These are phyloP conservation scores for Linyphia triangularis DNA, from an alignment of 2,888 invertebrate genomes.

Conservation along the genomic window DNA sequence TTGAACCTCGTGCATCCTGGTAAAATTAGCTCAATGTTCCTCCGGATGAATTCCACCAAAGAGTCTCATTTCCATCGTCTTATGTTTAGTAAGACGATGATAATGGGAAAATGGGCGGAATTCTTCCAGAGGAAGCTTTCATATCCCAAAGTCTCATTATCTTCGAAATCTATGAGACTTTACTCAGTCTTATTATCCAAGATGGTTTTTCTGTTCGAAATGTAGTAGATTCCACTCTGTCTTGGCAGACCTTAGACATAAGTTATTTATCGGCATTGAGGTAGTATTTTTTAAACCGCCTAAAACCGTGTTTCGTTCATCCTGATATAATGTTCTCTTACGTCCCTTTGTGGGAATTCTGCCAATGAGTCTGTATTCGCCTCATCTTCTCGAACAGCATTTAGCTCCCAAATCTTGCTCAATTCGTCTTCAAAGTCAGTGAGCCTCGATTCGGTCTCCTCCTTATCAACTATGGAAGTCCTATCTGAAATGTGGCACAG, in stretches of 20 bases:
- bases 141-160: no score
- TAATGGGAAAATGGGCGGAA: no score
- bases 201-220: not conserved
- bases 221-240: not conserved
- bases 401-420: constrained; percentile 67
- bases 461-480: constrained; percentile 40
- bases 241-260: not conserved
- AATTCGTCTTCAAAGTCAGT: constrained; percentile 75
- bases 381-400: constrained; percentile 25
- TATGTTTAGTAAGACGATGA: no score
- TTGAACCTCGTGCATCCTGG: no score
- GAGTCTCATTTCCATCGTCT: no score
- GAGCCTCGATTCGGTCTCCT: constrained; percentile 70
- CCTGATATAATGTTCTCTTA: constrained; percentile 49
- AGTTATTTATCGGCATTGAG: not conserved
- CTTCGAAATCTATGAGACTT: not conserved
- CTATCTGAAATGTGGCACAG: not conserved
- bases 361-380: not conserved
- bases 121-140: no score
- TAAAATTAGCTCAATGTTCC: no score
- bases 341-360: constrained; percentile 38
- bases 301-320: constrained; percentile 65
- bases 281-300: not conserved
- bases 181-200: not conserved
- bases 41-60: no score